Base-by-base conservation (phyloP, 1,140 invertebrate genomes). In the Notospermus geniculatus region DNA sequence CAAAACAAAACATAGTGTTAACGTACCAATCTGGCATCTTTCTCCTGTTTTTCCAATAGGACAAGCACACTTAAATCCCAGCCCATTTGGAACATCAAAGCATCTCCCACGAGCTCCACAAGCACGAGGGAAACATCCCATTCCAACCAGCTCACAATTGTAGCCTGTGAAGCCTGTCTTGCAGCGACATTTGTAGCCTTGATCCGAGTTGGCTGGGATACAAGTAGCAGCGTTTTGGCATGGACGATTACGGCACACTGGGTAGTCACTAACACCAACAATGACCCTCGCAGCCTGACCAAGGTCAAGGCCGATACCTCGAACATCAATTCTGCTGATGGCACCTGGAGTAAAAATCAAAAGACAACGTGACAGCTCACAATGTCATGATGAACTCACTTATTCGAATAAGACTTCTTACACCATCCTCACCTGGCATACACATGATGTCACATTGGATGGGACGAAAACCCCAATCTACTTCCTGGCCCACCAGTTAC, bases 21-120 rank as follows among this genome's bases (percentile, higher is more conserved):
- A n/a, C 32, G 4, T 65, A 83, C 81, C 71, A 55, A 82, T 76
- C 71, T 89, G 85, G 77, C 91, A 97, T 66, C 88, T 85, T 9
- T 84, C 79, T 29, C 94, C 94, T 17, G 86, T 85, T 73, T 85
- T 90, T 17, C 90, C 90, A 52, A 91, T 82, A 19, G 92, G 92
- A 78, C 95, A 97, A 25, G 88, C 86, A 76, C 94, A 97, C 52
- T 87, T 86, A 78, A 91, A 91, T 27, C 91, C 89, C 41, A 54
- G 54, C 5, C 32, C 32, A 13, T 86, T 86, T 17, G 79, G 88
- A 30, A 72, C 62, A 75, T 94, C 88, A 11, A 88, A 82, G 75
- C 94, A 97, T 39, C 87, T 86, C 2, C 93, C 94, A 5, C 91
- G 91, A 19, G 84, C 81, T 11, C 91, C 92, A 80, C 94, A 97